Percentiles rank a stretch among this genome's conserved stretches.
Conservation (phyloP, 2,113 vertebrate genomes). For the Channa maculata region DNA sequence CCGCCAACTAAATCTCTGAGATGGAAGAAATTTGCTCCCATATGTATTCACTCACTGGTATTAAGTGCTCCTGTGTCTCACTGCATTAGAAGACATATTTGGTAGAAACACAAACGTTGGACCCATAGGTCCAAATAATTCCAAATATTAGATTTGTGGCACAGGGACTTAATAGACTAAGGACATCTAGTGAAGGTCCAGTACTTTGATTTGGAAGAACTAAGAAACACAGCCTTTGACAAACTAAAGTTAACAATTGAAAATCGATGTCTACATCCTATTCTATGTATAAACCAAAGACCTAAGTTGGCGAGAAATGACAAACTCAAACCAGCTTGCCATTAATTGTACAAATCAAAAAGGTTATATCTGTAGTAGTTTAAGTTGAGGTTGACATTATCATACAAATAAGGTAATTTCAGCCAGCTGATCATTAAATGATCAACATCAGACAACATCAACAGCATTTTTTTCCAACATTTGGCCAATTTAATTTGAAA, state of each 20-base stretch:
- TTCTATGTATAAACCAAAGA: not conserved
- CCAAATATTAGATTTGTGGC: slow-evolving; percentile 62
- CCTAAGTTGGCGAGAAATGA: not conserved
- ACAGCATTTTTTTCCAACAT: no score
- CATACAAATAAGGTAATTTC: no score
- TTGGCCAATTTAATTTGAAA: no score
- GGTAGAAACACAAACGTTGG: slow-evolving; percentile 38
- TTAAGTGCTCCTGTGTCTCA: slow-evolving; percentile 49
- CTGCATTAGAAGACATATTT: slow-evolving; percentile 55
- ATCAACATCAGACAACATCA: no score
- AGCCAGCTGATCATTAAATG: no score
- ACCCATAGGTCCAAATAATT: slow-evolving; percentile 55
- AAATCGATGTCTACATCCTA: no score
- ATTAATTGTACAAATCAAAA: no score
- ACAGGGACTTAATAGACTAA: slow-evolving; percentile 39
- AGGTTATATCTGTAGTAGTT: no score
- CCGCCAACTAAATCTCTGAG: slow-evolving; percentile 65
- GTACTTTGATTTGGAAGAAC: slow-evolving; percentile 14
- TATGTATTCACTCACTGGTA: slow-evolving; percentile 75
- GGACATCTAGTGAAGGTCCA: slow-evolving; percentile 13
- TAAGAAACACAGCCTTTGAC: slow-evolving; percentile 2
- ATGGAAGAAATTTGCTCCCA: slow-evolving; percentile 74
- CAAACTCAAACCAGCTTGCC: not conserved
- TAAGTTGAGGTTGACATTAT: no score
- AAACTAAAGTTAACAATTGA: not conserved